Percentiles rank a stretch among this genome's conserved stretches.
These are phyloP conservation scores for Danaus plexippus DNA, from an alignment of 1,140 invertebrate species.

Conservation along the genomic window DNA sequence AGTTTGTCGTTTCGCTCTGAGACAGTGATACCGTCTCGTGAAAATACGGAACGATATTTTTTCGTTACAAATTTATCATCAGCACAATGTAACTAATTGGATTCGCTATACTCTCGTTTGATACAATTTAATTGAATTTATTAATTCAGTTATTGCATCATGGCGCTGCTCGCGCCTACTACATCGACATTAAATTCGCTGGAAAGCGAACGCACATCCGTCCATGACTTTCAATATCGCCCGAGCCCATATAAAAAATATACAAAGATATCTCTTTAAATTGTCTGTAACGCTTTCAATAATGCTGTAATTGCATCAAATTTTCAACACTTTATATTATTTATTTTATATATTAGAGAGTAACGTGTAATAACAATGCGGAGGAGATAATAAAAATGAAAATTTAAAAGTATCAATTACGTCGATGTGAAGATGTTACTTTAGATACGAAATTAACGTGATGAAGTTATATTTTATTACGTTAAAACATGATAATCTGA, in stretches of 20 bases:
- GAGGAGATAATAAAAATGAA: no score
- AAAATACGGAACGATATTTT: no score
- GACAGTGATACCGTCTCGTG: no score
- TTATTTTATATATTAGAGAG: background rate
- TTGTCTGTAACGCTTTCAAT: slow-evolving; percentile 20
- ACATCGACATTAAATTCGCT: slow-evolving; percentile 5
- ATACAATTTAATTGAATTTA: no score
- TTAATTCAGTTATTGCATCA: no score
- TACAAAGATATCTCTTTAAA: slow-evolving; percentile 19
- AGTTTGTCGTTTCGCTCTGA: no score
- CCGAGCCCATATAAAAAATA: slow-evolving; percentile 15
- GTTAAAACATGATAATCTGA: slow-evolving; percentile 1
- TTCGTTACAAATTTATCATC: no score
- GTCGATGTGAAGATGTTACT: background rate
- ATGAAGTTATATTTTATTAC: slow-evolving; percentile 4
- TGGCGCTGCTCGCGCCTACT: background rate
- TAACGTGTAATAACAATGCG: no score
- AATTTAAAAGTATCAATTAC: no score
- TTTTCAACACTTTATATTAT: slow-evolving; percentile 10
- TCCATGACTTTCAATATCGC: slow-evolving; percentile 19
- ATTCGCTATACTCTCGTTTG: no score
- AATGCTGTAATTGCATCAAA: slow-evolving; percentile 17
- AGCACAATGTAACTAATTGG: no score
- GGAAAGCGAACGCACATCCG: slow-evolving; percentile 19
- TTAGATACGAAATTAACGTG: background rate